phyloP scores from a whole-genome alignment of 2,113 vertebrate species.

The Rhynchopsitta pachyrhyncha region DNA sequence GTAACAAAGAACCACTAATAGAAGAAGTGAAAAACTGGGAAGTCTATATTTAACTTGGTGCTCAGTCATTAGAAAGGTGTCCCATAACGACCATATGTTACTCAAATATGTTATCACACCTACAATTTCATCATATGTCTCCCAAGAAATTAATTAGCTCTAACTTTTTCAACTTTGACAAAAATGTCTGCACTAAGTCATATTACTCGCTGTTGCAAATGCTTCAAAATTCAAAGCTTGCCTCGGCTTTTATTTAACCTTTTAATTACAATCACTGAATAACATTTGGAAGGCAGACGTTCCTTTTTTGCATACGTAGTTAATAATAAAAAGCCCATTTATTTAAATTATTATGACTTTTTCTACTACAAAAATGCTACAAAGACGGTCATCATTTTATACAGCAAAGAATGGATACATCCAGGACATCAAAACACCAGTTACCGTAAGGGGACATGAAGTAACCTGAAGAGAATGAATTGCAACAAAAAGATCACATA shows the following conservation, averaged over 20 bases:
- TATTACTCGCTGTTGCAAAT: slow-evolving; percentile 77
- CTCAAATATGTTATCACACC: slow-evolving; percentile 86
- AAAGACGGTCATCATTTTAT: not conserved
- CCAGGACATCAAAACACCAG: not conserved
- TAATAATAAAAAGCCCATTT: slow-evolving; percentile 50
- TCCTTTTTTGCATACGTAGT: slow-evolving; percentile 62
- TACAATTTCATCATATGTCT: slow-evolving; percentile 84
- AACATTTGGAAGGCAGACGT: slow-evolving; percentile 80
- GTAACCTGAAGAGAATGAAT: not conserved
- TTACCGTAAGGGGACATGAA: not conserved
- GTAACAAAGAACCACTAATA: slow-evolving; percentile 73
- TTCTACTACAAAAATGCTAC: not conserved
- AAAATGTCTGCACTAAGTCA: slow-evolving; percentile 82
- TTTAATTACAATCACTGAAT: slow-evolving; percentile 80
- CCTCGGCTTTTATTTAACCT: slow-evolving; percentile 82
- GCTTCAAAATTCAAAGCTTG: slow-evolving; percentile 79
- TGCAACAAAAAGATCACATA: not conserved
- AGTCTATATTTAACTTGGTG: slow-evolving; percentile 80
- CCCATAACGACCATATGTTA: slow-evolving; percentile 83
- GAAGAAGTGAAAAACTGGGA: slow-evolving; percentile 67
- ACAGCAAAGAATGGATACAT: not conserved
- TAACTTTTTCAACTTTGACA: slow-evolving; percentile 86
- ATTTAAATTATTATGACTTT: slow-evolving; percentile 42
- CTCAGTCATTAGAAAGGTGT: slow-evolving; percentile 84
- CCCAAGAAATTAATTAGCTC: slow-evolving; percentile 86